Conservation (phyloP, 2,113 vertebrate genomes). For the Pungitius pungitius region DNA sequence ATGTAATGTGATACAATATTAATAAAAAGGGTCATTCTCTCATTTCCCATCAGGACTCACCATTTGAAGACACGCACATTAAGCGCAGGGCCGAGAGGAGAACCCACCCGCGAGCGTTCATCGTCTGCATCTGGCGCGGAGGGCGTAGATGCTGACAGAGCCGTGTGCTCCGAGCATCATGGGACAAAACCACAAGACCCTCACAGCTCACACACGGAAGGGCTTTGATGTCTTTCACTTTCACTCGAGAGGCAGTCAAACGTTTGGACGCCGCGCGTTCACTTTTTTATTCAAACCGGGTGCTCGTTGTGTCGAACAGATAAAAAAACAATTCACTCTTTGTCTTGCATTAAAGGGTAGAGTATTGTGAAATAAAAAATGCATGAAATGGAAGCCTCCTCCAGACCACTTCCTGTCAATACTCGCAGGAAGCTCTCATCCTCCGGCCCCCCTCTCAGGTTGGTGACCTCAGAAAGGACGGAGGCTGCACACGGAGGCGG, state of each 20-base stretch:
- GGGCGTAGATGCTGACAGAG: neutral
- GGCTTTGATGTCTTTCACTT: neutral
- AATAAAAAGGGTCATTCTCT: neutral
- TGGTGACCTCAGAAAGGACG: too few relatives aligned
- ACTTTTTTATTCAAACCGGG: neutral
- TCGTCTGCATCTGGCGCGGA: neutral
- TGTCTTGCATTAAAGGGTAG: neutral
- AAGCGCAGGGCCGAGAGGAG: slow-evolving; percentile 37
- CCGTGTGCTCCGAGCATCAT: slow-evolving; percentile 16
- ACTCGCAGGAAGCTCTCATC: neutral
- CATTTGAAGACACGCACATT: slow-evolving; percentile 23
- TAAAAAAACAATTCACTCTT: neutral
- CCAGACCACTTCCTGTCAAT: slow-evolving; percentile 50
- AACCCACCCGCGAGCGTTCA: slow-evolving; percentile 8
- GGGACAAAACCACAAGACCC: slow-evolving; percentile 61
- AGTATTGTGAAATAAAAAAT: neutral
- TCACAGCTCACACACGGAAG: neutral
- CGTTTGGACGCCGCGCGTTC: neutral
- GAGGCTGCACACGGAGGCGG: too few relatives aligned
- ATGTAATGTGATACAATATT: too few relatives aligned
- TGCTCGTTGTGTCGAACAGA: neutral
- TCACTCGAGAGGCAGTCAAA: neutral
- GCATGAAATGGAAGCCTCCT: neutral
- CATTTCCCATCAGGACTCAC: slow-evolving; percentile 49
- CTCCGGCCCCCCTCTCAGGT: too few relatives aligned